Base-by-base conservation (phyloP, 2,888 invertebrate species). In the Phorcus lineatus region DNA sequence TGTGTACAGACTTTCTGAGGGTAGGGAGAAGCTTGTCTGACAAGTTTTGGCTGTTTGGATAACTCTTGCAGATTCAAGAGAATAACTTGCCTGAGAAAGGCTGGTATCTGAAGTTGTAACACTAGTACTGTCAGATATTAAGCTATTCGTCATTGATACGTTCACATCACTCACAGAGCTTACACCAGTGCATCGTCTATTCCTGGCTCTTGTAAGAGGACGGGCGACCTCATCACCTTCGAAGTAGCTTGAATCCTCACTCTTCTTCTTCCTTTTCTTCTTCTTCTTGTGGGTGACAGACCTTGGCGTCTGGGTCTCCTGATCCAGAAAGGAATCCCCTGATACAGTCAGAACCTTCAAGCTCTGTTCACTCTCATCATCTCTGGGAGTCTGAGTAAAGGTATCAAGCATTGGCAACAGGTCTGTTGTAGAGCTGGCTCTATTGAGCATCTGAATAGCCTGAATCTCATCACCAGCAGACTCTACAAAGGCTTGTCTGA, bases 241-340 rank as follows among this genome's bases (percentile, higher is more conserved):
- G 4, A 22, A 19, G 24, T 19, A 9, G 57, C 57, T 57, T 22
- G 57, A 1, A 36, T 40, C 31, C 16, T n/a, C 17, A 40, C n/a
- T 13, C n/a, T 70, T 36, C 70, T 36, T 70, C 40, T 36, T 70
- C 70, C 3, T 62, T 28, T 62, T 62, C 28, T 62, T 62, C 28
- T 62, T 62, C 24, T 16, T 17, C 19, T 19, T 36, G 36, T 70
- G 70, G 11, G 31, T 36, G n/a, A 36, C 17, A 36, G 70, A 70
- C 31, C 70, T 70, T 40, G 70, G 70, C 1, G 70, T 70, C 70
- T 70, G 70, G 0, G 70, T 70, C 36, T 70, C 70, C 70, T 70
- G 70, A 19, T 70, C 36, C 19, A 70, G 19, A 70, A 16, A 36
- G 70, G 40, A 16, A 70, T 70, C 40, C 16, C 31, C 36, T 2